A percentile compares a stretch with the other conserved stretches of the same genome.
phyloP scores from a whole-genome alignment of 2,888 invertebrate genomes.

The Teleiodes luculella region DNA sequence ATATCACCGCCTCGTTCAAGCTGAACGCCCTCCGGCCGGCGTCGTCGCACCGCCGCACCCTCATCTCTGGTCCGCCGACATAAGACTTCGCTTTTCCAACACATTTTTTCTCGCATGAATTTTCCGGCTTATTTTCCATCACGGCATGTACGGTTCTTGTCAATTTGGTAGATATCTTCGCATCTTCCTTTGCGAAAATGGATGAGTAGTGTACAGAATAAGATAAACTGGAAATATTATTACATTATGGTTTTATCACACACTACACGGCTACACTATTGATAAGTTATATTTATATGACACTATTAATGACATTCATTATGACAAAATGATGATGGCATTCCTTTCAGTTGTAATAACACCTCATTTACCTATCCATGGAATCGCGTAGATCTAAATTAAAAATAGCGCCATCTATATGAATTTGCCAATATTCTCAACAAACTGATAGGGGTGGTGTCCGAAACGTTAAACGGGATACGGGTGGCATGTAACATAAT shows the following conservation, averaged over 20 bases:
- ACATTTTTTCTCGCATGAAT: conserved; percentile 41
- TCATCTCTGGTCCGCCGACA: conserved; percentile 27
- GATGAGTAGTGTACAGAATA: neutral
- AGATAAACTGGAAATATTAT: neutral
- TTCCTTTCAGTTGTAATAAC: too few relatives aligned
- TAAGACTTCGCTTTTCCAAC: conserved; percentile 49
- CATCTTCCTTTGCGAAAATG: neutral
- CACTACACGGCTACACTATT: neutral
- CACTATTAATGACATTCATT: neutral
- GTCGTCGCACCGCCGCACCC: conserved; percentile 35
- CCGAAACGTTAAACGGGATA: too few relatives aligned
- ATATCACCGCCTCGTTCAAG: conserved; percentile 52
- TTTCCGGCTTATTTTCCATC: conserved; percentile 53
- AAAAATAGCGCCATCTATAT: neutral
- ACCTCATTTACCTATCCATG: too few relatives aligned
- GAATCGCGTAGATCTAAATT: too few relatives aligned
- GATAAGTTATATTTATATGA: neutral
- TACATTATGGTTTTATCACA: neutral
- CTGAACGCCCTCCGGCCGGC: conserved; percentile 54
- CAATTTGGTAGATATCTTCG: neutral
- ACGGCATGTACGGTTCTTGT: neutral
- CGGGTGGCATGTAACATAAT: too few relatives aligned
- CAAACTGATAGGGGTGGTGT: neutral
- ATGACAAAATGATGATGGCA: too few relatives aligned
- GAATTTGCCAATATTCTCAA: neutral